Evolutionary conservation across 1,140 invertebrate species (phyloP).

Genomic region (Brachionus rotundiformis): DNA sequence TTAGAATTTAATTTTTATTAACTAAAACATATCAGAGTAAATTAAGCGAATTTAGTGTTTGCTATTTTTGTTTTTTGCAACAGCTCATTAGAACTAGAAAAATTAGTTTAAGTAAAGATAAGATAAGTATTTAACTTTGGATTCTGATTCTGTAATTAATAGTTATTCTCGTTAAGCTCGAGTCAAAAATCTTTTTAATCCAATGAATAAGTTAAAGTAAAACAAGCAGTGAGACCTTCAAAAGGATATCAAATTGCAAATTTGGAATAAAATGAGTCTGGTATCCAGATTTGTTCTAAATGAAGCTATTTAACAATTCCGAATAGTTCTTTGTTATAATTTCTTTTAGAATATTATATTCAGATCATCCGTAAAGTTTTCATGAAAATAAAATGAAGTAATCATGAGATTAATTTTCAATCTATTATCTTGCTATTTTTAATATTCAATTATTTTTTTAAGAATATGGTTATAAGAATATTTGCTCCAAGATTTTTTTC

Average conservation of each 20-base stretch:
- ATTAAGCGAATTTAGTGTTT: not conserved
- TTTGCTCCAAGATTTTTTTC: not conserved
- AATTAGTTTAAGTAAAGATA: not conserved
- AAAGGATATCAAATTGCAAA: not conserved
- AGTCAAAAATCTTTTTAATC: not conserved
- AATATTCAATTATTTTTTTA: not conserved
- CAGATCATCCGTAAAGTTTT: not conserved
- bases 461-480: not conserved
- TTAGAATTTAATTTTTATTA: too few species aligned
- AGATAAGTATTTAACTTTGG: not conserved
- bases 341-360: too few species aligned
- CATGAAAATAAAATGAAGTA: not conserved
- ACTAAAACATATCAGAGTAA: too few species aligned
- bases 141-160: not conserved
- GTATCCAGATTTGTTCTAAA: not conserved
- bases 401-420: not conserved
- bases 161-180: not conserved
- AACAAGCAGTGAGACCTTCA: not conserved
- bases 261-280: not conserved
- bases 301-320: not conserved
- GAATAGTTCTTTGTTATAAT: not conserved
- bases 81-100: not conserved
- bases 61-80: not conserved
- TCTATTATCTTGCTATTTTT: not conserved
- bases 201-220: not conserved